These are phyloP conservation scores for Nephotettix cincticeps DNA, from an alignment of 1,140 invertebrate genomes.

Conservation along the genomic window DNA sequence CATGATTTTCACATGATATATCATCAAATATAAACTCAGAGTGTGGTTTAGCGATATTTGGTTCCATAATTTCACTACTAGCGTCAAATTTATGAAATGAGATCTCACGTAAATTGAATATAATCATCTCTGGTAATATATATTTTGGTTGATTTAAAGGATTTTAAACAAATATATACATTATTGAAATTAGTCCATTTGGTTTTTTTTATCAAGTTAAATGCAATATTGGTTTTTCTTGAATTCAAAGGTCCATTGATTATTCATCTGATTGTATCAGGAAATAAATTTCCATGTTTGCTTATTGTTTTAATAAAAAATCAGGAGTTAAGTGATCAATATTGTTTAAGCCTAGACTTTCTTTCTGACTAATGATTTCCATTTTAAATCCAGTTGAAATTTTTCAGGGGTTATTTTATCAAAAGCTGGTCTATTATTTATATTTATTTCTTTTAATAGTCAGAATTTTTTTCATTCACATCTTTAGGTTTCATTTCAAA, in stretches of 20 bases:
- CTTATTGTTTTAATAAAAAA: not conserved
- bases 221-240: conserved; percentile 47
- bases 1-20: conserved; percentile 36
- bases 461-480: conserved; percentile 40
- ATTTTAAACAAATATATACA: conserved; percentile 48
- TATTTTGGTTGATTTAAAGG: conserved; percentile 46
- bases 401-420: conserved; percentile 28
- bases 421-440: conserved; percentile 18
- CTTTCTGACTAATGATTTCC: not conserved
- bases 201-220: conserved; percentile 39
- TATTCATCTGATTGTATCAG: conserved; percentile 40
- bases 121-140: conserved; percentile 38
- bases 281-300: conserved; percentile 37
- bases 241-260: conserved; percentile 42
- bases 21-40: conserved; percentile 48
- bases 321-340: not conserved
- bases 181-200: conserved; percentile 47
- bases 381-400: conserved; percentile 30
- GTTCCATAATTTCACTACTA: conserved; percentile 28
- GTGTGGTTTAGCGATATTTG: conserved; percentile 36
- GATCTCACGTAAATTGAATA: conserved; percentile 38
- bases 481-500: conserved; percentile 47
- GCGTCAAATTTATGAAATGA: conserved; percentile 20
- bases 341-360: not conserved
- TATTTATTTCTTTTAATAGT: conserved; percentile 27